Base-by-base conservation (phyloP, 2,797 vertebrate genomes). In the Anniella stebbinsi region DNA sequence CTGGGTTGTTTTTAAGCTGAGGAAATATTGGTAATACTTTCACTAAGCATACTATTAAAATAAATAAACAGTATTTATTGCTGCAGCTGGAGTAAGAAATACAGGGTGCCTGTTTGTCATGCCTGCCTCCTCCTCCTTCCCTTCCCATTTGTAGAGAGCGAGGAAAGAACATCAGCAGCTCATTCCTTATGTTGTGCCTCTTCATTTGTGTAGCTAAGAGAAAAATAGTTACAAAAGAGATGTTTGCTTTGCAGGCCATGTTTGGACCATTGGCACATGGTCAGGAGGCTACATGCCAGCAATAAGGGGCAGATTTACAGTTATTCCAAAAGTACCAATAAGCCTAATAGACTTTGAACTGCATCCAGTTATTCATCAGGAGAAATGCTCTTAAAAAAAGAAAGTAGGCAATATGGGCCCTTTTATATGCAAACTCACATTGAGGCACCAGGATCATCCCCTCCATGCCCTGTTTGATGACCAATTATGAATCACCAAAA, bases 61-160 rank as follows among this genome's bases (percentile, higher is more conserved):
- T 97, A 97, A 97, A 97, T 97, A 97, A 97, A 96, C 96, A 95
- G 95, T 97, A 97, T 97, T 97, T 97, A 97, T 97, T 97, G 95
- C 93, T 97, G 91, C 87, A 93, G 89, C 92, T 95, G 92, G 91
- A 89, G 94, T 92, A 95, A 94, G 94, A 95, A 96, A 94, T 93
- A 89, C 88, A 93, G 93, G 94, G 92, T 89, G 81, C 89, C 92
- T 96, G 96, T 96, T 97, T 94, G 96, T 97, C 96, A 94, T 93
- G 88, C 93, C 91, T 86, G 85, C 89, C 89, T 92, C n/a, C 25
- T 30, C 66, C 13, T 4, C 18, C 33, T 7, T 18, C 38, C 38
- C 21, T 48, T 33, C 8, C 89, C 94, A 96, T 95, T 93, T 95
- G 94, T 89, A 95, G 93, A 95, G 84, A 92, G 82, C 36, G 83